phyloP scores from a whole-genome alignment of 2,113 vertebrate species.

The Myotis brandtii region DNA sequence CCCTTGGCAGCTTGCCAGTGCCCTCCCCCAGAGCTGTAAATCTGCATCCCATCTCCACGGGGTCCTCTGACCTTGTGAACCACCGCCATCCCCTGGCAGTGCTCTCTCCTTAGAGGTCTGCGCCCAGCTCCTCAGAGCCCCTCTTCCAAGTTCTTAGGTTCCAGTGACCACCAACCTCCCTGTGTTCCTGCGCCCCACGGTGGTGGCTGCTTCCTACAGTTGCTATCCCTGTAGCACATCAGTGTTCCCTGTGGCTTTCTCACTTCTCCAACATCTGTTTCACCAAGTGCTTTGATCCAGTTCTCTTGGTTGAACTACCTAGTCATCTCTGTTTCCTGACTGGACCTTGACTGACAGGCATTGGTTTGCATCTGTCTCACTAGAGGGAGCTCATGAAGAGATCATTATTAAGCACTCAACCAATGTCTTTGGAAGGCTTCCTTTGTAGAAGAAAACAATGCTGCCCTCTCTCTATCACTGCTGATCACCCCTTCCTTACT shows the following conservation, averaged over 20 bases:
- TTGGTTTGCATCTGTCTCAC: not conserved
- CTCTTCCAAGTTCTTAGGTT: not conserved
- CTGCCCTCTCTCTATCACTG: not conserved
- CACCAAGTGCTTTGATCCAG: not conserved
- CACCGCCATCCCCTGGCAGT: not conserved
- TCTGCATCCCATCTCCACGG: not conserved
- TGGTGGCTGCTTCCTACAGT: not conserved
- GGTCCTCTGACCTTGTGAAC: not conserved
- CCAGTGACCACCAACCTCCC: not conserved
- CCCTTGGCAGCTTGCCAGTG: not conserved
- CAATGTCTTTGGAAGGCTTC: not conserved
- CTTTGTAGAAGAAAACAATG: not conserved
- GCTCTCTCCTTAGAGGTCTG: not conserved
- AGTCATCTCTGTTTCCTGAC: not conserved
- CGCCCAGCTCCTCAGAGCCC: not conserved
- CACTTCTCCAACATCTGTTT: not conserved
- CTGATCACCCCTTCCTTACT: not conserved
- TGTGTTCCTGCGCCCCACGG: accelerated
- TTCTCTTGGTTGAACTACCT: not conserved
- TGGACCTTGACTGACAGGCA: not conserved
- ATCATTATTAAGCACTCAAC: too few species aligned
- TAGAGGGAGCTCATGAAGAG: not conserved
- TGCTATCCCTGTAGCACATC: too few species aligned
- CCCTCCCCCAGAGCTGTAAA: not conserved
- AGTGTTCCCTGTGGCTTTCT: not conserved